Evolutionary conservation across 2,888 invertebrate species (phyloP).

Genomic region (Eueremaeus valkanovi): DNA sequence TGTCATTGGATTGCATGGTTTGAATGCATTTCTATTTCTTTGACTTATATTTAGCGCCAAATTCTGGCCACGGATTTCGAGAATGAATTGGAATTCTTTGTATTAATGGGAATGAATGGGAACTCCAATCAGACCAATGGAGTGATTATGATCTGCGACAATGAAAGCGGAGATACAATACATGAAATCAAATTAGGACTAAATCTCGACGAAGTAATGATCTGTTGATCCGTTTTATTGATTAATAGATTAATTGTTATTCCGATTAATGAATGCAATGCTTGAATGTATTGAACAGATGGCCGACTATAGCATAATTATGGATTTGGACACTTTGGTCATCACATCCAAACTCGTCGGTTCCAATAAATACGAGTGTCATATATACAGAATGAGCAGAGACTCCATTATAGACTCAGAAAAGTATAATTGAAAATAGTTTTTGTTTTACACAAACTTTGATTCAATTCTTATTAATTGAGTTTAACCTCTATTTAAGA

Average conservation of each 20-base stretch:
- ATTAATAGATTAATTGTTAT: neutral
- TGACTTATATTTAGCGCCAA: slow-evolving; percentile 11
- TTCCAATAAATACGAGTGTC: slow-evolving; percentile 23
- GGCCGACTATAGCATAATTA: slow-evolving; percentile 33
- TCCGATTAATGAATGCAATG: neutral
- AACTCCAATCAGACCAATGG: slow-evolving; percentile 7
- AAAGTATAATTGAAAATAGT: neutral
- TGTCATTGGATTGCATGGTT: neutral
- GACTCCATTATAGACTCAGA: neutral
- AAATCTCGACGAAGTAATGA: slow-evolving; percentile 34
- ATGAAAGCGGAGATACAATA: slow-evolving; percentile 13
- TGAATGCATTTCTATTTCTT: neutral
- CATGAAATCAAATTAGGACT: slow-evolving; percentile 7
- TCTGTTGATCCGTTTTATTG: neutral
- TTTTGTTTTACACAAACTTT: neutral
- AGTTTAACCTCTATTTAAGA: no score
- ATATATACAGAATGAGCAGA: slow-evolving; percentile 28
- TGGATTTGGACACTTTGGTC: slow-evolving; percentile 40
- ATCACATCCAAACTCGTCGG: slow-evolving; percentile 14
- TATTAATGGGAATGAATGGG: slow-evolving; percentile 26
- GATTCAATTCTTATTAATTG: no score
- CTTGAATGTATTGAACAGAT: neutral
- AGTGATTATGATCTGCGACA: slow-evolving; percentile 32
- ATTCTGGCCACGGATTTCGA: slow-evolving; percentile 38
- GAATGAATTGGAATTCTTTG: slow-evolving; percentile 38